These are phyloP conservation scores for Smutsia gigantea DNA, from an alignment of 2,797 vertebrate genomes.

Conservation along the genomic window DNA sequence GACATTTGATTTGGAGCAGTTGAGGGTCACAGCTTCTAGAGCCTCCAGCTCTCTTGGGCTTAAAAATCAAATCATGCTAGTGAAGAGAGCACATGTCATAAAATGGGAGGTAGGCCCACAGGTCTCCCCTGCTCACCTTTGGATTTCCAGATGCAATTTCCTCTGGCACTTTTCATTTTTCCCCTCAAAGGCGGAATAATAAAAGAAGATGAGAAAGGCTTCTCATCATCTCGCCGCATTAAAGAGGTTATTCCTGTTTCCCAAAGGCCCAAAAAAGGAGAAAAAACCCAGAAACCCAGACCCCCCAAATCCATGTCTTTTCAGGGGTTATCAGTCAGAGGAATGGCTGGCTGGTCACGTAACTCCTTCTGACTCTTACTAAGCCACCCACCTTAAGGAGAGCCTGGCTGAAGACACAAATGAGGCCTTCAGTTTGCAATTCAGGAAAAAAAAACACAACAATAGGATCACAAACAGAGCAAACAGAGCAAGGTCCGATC, in stretches of 20 bases:
- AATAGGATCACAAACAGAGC: slow-evolving; percentile 1
- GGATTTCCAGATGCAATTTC: slow-evolving; percentile 47
- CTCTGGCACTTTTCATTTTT: slow-evolving; percentile 55
- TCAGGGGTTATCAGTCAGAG: background rate
- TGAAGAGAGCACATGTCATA: background rate
- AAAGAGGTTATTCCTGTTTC: slow-evolving; percentile 37
- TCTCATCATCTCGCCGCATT: slow-evolving; percentile 53
- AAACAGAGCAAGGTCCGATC: background rate
- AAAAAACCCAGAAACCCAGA: background rate
- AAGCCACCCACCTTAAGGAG: background rate
- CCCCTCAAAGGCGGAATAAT: slow-evolving; percentile 63
- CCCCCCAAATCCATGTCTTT: background rate
- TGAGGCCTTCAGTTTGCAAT: background rate
- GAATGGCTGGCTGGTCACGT: background rate
- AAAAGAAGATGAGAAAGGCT: slow-evolving; percentile 41
- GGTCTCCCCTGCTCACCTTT: background rate
- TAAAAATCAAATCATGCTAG: slow-evolving; percentile 34
- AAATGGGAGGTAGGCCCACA: background rate
- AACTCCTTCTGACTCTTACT: background rate
- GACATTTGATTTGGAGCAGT: background rate
- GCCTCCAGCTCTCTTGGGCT: background rate
- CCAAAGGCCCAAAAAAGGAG: background rate
- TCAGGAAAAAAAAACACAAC: background rate
- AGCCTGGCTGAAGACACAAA: background rate
- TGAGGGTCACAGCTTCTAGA: background rate